phyloP scores from a whole-genome alignment of 1,140 invertebrate species.

The Heterodera schachtii region DNA sequence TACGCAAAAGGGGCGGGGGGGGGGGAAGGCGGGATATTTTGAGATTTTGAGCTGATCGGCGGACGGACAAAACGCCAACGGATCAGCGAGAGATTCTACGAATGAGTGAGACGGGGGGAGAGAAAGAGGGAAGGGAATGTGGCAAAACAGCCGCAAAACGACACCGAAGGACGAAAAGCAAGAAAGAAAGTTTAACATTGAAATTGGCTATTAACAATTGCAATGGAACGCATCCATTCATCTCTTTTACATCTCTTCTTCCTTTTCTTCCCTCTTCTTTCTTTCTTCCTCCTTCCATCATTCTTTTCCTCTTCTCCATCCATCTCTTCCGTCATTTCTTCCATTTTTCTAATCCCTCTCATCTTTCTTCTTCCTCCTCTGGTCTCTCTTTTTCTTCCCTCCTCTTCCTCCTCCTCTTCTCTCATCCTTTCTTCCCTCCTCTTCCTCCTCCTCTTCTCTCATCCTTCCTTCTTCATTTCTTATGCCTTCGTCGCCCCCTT shows the following conservation, averaged over 20 bases:
- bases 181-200: neutral
- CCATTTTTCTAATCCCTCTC: neutral
- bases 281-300: neutral
- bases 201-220: neutral
- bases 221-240: neutral
- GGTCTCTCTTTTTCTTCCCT: neutral
- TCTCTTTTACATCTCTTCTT: neutral
- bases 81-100: too few relatives aligned
- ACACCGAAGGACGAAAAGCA: too few relatives aligned
- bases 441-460: too few relatives aligned
- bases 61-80: neutral
- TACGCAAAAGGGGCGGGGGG: neutral
- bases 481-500: neutral
- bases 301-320: neutral
- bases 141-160: too few relatives aligned
- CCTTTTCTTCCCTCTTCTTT: neutral
- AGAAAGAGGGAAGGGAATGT: neutral
- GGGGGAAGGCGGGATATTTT: too few relatives aligned
- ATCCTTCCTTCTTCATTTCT: neutral
- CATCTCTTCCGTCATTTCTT: neutral
- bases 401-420: neutral
- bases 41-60: neutral
- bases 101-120: neutral
- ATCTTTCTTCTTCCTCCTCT: neutral
- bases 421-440: too few relatives aligned